These are phyloP conservation scores for Eurytoma adleriae DNA, from an alignment of 2,888 invertebrate species.

Conservation along the genomic window DNA sequence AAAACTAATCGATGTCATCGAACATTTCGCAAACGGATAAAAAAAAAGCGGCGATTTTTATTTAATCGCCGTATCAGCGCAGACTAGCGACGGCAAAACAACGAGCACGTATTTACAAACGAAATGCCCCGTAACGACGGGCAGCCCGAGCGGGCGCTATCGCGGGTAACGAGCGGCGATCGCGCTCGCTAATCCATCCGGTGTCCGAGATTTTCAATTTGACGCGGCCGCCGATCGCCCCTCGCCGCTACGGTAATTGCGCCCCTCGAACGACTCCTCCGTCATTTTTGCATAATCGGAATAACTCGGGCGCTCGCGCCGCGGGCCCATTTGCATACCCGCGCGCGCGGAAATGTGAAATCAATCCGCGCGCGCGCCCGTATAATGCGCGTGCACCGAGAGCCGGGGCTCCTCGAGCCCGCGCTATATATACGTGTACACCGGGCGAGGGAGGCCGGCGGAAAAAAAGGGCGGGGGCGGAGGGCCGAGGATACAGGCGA, in stretches of 20 bases:
- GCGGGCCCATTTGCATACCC: slow-evolving; percentile 60
- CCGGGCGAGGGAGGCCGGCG: background rate
- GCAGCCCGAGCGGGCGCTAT: too few relatives aligned
- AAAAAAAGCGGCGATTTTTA: too few relatives aligned
- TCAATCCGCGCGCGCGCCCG: slow-evolving; percentile 60
- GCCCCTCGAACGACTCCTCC: slow-evolving; percentile 37
- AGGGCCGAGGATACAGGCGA: slow-evolving; percentile 55
- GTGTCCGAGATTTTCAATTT: slow-evolving; percentile 50
- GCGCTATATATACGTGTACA: background rate
- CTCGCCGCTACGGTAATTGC: slow-evolving; percentile 43
- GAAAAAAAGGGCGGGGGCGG: slow-evolving; percentile 15
- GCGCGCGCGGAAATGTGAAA: slow-evolving; percentile 62
- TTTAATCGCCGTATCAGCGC: too few relatives aligned
- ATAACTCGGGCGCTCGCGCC: slow-evolving; percentile 53
- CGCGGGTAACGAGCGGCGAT: background rate
- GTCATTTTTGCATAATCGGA: slow-evolving; percentile 60
- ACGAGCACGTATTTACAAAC: too few relatives aligned
- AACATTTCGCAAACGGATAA: too few relatives aligned
- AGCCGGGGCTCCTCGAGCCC: too few relatives aligned
- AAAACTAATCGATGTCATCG: too few relatives aligned
- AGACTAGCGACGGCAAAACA: too few relatives aligned
- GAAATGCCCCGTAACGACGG: too few relatives aligned
- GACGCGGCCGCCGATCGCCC: slow-evolving; percentile 17
- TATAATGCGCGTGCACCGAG: background rate
- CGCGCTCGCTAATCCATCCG: slow-evolving; percentile 2